phyloP scores from a whole-genome alignment of 2,888 invertebrate species.

The Agrilus biguttatus region DNA sequence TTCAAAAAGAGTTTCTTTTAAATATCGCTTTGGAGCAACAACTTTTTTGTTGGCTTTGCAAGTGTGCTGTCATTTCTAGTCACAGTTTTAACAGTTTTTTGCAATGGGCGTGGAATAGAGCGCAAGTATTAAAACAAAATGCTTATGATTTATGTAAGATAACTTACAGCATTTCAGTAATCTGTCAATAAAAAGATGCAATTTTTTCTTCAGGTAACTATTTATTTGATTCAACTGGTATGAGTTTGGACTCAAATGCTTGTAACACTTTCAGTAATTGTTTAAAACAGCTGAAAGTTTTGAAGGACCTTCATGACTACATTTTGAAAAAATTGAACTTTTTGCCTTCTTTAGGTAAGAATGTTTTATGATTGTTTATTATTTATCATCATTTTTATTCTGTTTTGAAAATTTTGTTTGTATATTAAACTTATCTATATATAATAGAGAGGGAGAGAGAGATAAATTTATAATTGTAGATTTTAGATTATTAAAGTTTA shows the following conservation, averaged over 20 bases:
- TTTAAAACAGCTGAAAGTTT: conserved; percentile 51
- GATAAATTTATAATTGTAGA: conserved; percentile 1
- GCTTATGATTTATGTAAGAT: conserved; percentile 50
- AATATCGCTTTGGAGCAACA: conserved; percentile 71
- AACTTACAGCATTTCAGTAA: too few species aligned
- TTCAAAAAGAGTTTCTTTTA: conserved; percentile 60
- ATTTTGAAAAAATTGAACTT: conserved; percentile 42
- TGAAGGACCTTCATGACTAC: conserved; percentile 49
- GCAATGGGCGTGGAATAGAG: conserved; percentile 71
- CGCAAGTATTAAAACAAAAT: conserved; percentile 49
- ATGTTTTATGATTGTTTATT: too few species aligned
- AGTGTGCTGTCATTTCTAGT: conserved; percentile 53
- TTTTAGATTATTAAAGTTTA: too few species aligned
- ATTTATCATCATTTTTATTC: too few species aligned
- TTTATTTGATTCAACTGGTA: conserved; percentile 56
- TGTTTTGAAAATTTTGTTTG: too few species aligned
- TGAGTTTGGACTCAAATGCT: conserved; percentile 54
- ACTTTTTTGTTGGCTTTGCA: conserved; percentile 52
- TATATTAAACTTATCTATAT: too few species aligned
- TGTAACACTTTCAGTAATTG: conserved; percentile 52
- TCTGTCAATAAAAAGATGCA: too few species aligned
- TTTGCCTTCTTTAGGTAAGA: conserved; percentile 38
- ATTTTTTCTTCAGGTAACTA: conserved; percentile 33
- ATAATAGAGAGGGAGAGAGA: too few species aligned
- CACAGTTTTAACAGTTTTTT: conserved; percentile 53